Percentiles rank a stretch among this genome's conserved stretches.
These are phyloP conservation scores for Scarus forsteni DNA, from an alignment of 2,797 vertebrate genomes.

Conservation along the genomic window DNA sequence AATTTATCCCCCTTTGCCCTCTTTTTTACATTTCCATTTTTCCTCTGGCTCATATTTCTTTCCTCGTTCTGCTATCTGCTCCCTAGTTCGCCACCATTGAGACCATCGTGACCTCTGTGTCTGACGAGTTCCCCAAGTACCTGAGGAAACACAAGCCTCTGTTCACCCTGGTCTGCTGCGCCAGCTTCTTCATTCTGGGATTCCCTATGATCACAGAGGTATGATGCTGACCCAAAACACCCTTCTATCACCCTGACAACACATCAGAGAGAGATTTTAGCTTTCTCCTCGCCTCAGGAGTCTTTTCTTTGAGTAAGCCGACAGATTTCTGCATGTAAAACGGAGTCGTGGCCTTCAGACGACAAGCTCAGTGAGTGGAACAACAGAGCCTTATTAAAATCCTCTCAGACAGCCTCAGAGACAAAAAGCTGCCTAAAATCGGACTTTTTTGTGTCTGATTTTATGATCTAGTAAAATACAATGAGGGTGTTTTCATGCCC, in stretches of 20 bases:
- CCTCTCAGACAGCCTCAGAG: slow-evolving; percentile 25
- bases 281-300: not conserved
- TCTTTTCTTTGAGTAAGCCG: slow-evolving; percentile 34
- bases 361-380: slow-evolving; percentile 26
- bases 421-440: slow-evolving; percentile 12
- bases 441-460: slow-evolving; percentile 26
- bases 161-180: slow-evolving; percentile 94
- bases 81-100: slow-evolving; percentile 96
- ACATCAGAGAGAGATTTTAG: not conserved
- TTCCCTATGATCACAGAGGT: slow-evolving; percentile 99
- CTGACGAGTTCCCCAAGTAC: slow-evolving; percentile 96
- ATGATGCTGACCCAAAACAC: slow-evolving; percentile 24
- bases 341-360: slow-evolving; percentile 23
- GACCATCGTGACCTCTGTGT: slow-evolving; percentile 97
- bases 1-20: not conserved
- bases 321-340: slow-evolving; percentile 42
- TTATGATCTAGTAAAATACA: slow-evolving; percentile 14
- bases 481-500: not conserved
- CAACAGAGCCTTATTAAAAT: slow-evolving; percentile 53
- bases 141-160: slow-evolving; percentile 93
- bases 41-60: not conserved
- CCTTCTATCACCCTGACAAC: not conserved
- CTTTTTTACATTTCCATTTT: not conserved
- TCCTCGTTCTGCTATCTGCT: not conserved
- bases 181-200: slow-evolving; percentile 93